phyloP scores from a whole-genome alignment of 2,888 invertebrate genomes.

The Melanophora roralis region DNA sequence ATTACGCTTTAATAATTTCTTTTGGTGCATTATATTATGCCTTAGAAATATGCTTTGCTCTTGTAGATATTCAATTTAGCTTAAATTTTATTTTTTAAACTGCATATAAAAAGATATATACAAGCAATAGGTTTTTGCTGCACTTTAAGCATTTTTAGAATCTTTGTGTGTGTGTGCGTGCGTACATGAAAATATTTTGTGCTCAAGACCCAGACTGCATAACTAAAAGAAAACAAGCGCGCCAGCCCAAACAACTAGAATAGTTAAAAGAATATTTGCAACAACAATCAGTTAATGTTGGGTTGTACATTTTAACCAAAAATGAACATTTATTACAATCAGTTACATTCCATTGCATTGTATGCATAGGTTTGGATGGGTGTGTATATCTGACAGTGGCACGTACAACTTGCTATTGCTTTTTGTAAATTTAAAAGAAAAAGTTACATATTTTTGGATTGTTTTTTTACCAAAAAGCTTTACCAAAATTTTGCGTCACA shows the following conservation, averaged over 20 bases:
- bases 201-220: background rate
- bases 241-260: constrained; percentile 4
- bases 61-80: background rate
- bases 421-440: background rate
- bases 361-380: background rate
- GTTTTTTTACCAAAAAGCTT: background rate
- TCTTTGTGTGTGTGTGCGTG: background rate
- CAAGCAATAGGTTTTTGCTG: background rate
- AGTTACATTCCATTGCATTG: constrained; percentile 27
- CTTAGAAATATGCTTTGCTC: background rate
- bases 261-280: background rate
- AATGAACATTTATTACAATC: constrained; percentile 23
- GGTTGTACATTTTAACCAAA: background rate
- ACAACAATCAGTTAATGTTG: background rate
- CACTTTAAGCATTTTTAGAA: background rate
- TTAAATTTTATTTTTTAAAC: constrained; percentile 6
- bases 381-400: background rate
- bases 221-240: constrained; percentile 3
- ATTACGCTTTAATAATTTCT: too few relatives aligned
- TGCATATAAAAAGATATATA: constrained; percentile 3
- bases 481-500: background rate
- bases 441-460: background rate
- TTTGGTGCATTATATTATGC: background rate
- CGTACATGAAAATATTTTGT: too few relatives aligned
- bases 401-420: constrained; percentile 12